Evolutionary conservation across 2,888 invertebrate genomes (phyloP), one percentile per base, ranked within the genome.

Genomic region (Anticlea derivata): DNA sequence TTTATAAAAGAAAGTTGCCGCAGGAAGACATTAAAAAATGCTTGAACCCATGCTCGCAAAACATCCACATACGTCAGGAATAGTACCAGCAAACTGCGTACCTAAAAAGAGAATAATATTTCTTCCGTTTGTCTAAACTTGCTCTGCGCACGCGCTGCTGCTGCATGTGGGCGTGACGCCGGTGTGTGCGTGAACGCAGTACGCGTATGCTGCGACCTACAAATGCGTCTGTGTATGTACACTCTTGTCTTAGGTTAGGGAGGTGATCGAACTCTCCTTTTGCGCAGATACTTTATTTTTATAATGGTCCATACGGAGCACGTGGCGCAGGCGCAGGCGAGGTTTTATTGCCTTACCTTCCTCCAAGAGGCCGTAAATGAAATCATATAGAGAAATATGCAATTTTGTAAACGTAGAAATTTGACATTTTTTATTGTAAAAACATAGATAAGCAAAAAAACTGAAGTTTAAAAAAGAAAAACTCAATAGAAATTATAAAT

Each of bases 201-300:
- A 24, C 37, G 37, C 37, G 37, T 24, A 37, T 12, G 24, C 37
- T 69, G 64, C 66, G 63, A 78, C 78, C 78, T 77, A 78, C 73
- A 75, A 71, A 70, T 63, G 66, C 17, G 58, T 55, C 62, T 54
- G 50, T 68, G 80, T 77, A 76, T 73, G 83, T 67, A 80, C 74
- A 80, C 85, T 86, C 88, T 88, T 88, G 89, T 88, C 89, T 90
- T 89, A 90, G 89, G 89, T 90, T 90, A 90, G 88, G 89, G 86
- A 88, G 89, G 89, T 88, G 87, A 87, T 80, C 83, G 89, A 89
- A 88, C 89, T 83, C 84, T 80, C 82, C 75, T 81, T 84, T 82
- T 65, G 79, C 83, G 78, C 83, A 80, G 85, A 82, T 83, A 83
- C 82, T 88, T 87, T 90, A 88, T 88, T 89, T 90, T 90, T 90